phyloP scores from a whole-genome alignment of 92 coral and sea anemone species.

The Epizoanthus ramosus region DNA sequence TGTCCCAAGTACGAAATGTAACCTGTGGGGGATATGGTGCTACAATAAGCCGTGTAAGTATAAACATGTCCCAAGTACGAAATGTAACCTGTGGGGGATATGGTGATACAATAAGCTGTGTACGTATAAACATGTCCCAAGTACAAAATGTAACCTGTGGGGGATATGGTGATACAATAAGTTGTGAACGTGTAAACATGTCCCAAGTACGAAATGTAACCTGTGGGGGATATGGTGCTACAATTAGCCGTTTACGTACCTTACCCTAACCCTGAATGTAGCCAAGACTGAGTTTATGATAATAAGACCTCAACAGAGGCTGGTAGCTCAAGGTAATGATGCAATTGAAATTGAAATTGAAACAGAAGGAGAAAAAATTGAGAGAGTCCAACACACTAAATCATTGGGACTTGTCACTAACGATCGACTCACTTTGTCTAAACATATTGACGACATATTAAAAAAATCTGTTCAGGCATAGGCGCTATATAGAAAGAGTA shows the following conservation, averaged over 20 bases:
- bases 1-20: background rate
- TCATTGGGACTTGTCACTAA: no score
- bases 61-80: background rate
- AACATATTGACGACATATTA: no score
- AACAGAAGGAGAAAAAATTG: no score
- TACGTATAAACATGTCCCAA: background rate
- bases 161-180: background rate
- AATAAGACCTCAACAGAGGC: no score
- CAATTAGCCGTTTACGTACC: background rate
- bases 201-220: background rate
- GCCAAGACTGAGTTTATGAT: no score
- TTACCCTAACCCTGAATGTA: no score
- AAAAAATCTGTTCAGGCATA: no score
- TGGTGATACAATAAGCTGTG: background rate
- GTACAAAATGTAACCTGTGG: background rate
- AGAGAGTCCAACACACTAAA: no score
- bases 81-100: background rate
- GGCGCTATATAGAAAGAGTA: no score
- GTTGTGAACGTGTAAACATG: background rate
- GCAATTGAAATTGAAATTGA: no score
- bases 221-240: background rate
- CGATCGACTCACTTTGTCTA: no score
- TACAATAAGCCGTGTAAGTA: background rate
- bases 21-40: background rate
- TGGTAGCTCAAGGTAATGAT: no score